Base-by-base conservation (phyloP, 1,140 invertebrate genomes). In the Aphaenogaster rudis region DNA sequence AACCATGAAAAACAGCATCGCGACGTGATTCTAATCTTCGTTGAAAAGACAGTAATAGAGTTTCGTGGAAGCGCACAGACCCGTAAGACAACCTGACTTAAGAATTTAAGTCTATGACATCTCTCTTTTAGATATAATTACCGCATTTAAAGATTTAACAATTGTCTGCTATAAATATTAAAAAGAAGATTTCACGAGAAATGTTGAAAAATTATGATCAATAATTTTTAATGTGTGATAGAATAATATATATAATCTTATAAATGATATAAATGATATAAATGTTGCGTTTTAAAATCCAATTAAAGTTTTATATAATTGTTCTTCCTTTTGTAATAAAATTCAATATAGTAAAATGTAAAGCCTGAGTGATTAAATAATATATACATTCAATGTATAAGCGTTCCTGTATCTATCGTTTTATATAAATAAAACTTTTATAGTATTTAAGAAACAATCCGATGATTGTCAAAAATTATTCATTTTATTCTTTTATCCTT, bases 1-100 rank as follows among this genome's bases (percentile, higher is more conserved):
- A 63, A 28, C 33, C 54, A 76, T 28, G 69, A 48, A 59, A 76
- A 59, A 76, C 52, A 33, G 42, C 42, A 66, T 48, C 52, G 42
- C 54, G 69, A 74, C 13, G 39, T 74, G 57, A 84, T 76, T 74
- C 42, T 84, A 63, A 84, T 84, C 80, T 84, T 61, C 15, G 79
- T 45, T 33, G 64, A 81, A 59, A 81, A 71, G 36, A 81, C 64
- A 42, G 39, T 71, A 81, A 81, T 81, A 71, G 50, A 15, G 21
- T 81, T 81, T 59, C 66, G 36, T 71, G 66, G 79, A 81, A 71
- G 39, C 50, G 21, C 33, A 61, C 50, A 81, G 78, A 48, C 13
- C 45, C 21, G 8, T 39, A 9, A 15, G 74, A 81, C 39, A 54
- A 69, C 21, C 15, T 21, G 64, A 15, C 15, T 28, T 45, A 21